A percentile compares a stretch with the other conserved stretches of the same genome.
Evolutionary conservation across 1,140 invertebrate genomes (phyloP).

Genomic region (Eupeodes corollae): DNA sequence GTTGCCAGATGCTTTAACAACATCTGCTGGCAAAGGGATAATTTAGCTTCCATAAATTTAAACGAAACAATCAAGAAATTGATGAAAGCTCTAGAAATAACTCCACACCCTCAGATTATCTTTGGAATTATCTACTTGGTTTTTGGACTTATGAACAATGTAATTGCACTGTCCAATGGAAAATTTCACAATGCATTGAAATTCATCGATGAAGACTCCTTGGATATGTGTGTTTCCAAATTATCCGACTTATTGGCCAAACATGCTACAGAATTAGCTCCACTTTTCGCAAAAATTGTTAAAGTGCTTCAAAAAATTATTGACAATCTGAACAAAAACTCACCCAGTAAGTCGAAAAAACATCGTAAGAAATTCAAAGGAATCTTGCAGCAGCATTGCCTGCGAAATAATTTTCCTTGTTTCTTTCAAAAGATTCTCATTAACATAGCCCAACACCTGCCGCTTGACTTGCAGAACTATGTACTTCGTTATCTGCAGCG

Average conservation of each 20-base stretch:
- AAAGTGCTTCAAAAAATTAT: conserved; percentile 1
- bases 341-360: conserved; percentile 1
- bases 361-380: conserved; percentile 2
- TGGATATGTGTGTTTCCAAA: conserved; percentile 20
- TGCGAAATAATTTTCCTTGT: conserved; percentile 11
- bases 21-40: conserved; percentile 7
- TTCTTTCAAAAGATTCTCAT: conserved; percentile 29
- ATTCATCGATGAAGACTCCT: conserved; percentile 17
- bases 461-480: conserved; percentile 21
- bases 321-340: conserved; percentile 3
- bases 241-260: conserved; percentile 2
- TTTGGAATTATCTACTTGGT: not conserved
- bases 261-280: not conserved
- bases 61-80: not conserved
- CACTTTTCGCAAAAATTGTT: not conserved
- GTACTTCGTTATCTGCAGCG: conserved; percentile 20
- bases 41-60: not conserved
- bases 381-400: conserved; percentile 15
- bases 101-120: not conserved
- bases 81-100: not conserved
- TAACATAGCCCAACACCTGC: conserved; percentile 16
- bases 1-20: conserved; percentile 28
- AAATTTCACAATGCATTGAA: conserved; percentile 1
- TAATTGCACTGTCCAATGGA: not conserved
- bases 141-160: not conserved